Evolutionary conservation across 2,113 vertebrate species (phyloP).

Genomic region (Onychorhynchus coronatus): DNA sequence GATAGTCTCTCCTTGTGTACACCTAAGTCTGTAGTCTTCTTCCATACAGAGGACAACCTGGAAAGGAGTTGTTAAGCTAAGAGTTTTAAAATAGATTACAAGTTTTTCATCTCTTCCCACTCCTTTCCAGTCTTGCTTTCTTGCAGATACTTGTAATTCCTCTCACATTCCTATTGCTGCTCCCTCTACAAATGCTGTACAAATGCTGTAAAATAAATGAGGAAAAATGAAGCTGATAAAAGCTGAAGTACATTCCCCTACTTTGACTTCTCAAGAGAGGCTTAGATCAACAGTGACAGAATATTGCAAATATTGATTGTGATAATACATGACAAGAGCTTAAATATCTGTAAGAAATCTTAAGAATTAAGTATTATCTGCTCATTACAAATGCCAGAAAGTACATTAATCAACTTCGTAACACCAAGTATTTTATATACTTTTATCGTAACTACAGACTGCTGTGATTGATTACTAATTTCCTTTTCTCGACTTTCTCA

Average conservation of each 20-base stretch:
- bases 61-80: neutral
- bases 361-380: neutral
- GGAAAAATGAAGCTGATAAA: neutral
- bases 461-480: neutral
- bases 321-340: neutral
- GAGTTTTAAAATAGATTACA: neutral
- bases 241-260: neutral
- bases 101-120: slow-evolving; percentile 20
- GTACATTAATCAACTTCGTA: neutral
- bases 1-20: neutral
- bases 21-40: neutral
- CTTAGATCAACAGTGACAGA: neutral
- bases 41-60: neutral
- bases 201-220: neutral
- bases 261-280: neutral
- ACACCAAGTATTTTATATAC: neutral
- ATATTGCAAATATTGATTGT: neutral
- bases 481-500: neutral
- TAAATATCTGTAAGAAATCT: neutral
- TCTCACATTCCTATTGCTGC: slow-evolving; percentile 16
- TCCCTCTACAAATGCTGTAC: neutral
- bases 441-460: neutral
- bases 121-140: slow-evolving; percentile 18
- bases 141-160: slow-evolving; percentile 58
- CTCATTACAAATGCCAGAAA: neutral